phyloP scores from a whole-genome alignment of 37 sponge, comb jelly and placozoan genomes.

The Hexactinellida sp. region DNA sequence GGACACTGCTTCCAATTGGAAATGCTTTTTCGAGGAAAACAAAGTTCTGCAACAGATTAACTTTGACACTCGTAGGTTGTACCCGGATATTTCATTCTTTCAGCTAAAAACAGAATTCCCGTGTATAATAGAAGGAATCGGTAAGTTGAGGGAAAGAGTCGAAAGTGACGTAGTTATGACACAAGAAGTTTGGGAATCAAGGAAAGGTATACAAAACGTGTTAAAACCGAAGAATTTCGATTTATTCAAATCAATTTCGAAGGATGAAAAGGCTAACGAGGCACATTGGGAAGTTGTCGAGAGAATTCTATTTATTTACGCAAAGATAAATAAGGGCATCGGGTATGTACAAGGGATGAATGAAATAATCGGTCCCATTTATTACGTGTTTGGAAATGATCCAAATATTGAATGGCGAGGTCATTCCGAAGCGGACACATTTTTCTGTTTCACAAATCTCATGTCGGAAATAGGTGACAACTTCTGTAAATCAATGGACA shows the following conservation, averaged over 20 bases:
- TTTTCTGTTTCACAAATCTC: conserved; percentile 86
- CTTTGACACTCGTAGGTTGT: conserved; percentile 67
- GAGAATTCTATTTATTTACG: conserved; percentile 76
- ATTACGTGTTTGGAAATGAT: conserved; percentile 79
- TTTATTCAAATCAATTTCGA: conserved; percentile 14
- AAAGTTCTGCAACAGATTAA: conserved; percentile 77
- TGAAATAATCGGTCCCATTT: conserved; percentile 86
- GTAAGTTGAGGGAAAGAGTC: conserved; percentile 37
- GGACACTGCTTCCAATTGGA: conserved; percentile 64
- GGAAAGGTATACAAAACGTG: neutral
- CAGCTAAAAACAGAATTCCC: conserved; percentile 77
- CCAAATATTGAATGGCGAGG: conserved; percentile 61
- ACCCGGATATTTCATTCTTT: conserved; percentile 88
- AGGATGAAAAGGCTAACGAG: conserved; percentile 66
- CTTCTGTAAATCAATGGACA: conserved; percentile 78
- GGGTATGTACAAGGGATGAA: conserved; percentile 96
- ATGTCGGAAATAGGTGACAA: conserved; percentile 91
- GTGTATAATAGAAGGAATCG: conserved; percentile 22
- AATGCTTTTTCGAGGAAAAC: conserved; percentile 76
- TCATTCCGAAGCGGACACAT: conserved; percentile 88
- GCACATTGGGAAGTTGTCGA: conserved; percentile 99
- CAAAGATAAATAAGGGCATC: conserved; percentile 83
- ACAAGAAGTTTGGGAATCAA: neutral
- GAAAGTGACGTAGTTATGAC: conserved; percentile 13
- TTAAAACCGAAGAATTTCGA: neutral